These are phyloP conservation scores for Alexandromys fortis DNA, from an alignment of 2,113 vertebrate species.

Conservation along the genomic window DNA sequence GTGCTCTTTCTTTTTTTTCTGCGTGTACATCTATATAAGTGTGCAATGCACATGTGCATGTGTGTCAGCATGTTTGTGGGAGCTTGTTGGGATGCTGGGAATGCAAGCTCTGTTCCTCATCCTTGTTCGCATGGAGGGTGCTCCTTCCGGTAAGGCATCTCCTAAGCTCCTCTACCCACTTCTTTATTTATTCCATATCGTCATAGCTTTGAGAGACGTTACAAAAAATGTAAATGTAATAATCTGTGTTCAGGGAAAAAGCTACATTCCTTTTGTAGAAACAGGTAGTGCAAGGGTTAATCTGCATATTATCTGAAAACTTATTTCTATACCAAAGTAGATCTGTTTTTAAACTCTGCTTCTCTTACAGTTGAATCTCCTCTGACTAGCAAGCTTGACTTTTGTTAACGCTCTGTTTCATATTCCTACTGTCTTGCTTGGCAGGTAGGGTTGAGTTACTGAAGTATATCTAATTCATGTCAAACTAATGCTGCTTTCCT, in stretches of 20 bases:
- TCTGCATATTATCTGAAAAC: constrained; percentile 9
- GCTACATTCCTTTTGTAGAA: background rate
- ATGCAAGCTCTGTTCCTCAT: background rate
- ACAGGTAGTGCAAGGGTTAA: background rate
- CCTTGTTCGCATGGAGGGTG: background rate
- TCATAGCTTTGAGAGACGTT: background rate
- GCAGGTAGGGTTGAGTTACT: constrained; percentile 57
- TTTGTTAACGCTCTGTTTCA: constrained; percentile 67
- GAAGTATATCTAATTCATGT: constrained; percentile 66
- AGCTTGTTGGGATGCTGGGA: background rate
- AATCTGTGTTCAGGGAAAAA: background rate
- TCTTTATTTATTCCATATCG: background rate
- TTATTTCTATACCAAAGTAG: constrained; percentile 15
- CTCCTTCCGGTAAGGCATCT: background rate
- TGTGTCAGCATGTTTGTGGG: background rate
- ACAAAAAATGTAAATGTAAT: background rate
- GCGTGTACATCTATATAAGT: background rate
- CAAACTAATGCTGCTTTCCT: constrained; percentile 67
- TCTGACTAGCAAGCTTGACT: constrained; percentile 42
- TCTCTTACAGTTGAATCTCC: constrained; percentile 47
- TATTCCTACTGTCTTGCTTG: constrained; percentile 71
- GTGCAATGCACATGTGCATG: too few relatives aligned
- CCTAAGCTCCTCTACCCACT: background rate
- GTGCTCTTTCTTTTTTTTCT: background rate
- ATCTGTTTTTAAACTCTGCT: background rate